Base-by-base conservation (phyloP, 2,113 vertebrate genomes). In the Bos indicus region DNA sequence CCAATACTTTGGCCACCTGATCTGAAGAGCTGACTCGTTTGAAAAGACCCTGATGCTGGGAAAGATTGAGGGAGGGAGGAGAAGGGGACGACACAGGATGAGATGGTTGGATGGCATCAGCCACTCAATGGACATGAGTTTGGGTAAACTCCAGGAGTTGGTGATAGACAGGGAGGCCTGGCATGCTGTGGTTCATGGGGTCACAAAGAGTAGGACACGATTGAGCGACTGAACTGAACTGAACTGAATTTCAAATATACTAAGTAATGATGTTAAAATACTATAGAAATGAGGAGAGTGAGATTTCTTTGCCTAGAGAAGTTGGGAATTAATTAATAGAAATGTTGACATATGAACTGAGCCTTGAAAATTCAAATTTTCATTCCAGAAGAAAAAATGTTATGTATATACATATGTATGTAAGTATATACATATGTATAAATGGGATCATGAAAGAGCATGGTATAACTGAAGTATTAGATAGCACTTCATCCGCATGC, bases 341-440 rank as follows among this genome's bases (percentile, higher is more conserved):
- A 94, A 91, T 93, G 46, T 64, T 77, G 40, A 54, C 46, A 80
- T 88, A 40, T 26, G 40, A 94, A 64, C 33, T 26, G 46, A 97
- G 23, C 28, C 48, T 83, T 95, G 74, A 95, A 90, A 94, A 94
- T 85, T 46, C 15, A 96, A 84, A 6, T 80, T 94, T 95, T 97
- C 8, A 81, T 96, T 90, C 26, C n/a, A 96, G 59, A 82, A 67
- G 81, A 96, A 59, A 95, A 96, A 91, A 93, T 82, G 40, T 88
- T 30, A 46, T 14, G 16, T 56, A 74, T 71, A 36, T 21, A 67
- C 15, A 64, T 64, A n/a, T 67, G 8, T 36, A 64, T 67, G n/a
- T 67, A n/a, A 0, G 2, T 67, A 71, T 71, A 71, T 67, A 52
- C 9, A 81, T 56, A 59, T 48, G 78, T 74, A 77, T 77, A 83